Evolutionary conservation across 2,888 invertebrate species (phyloP), one percentile per base, ranked within the genome.

Genomic region (Leptopilina myrica): DNA sequence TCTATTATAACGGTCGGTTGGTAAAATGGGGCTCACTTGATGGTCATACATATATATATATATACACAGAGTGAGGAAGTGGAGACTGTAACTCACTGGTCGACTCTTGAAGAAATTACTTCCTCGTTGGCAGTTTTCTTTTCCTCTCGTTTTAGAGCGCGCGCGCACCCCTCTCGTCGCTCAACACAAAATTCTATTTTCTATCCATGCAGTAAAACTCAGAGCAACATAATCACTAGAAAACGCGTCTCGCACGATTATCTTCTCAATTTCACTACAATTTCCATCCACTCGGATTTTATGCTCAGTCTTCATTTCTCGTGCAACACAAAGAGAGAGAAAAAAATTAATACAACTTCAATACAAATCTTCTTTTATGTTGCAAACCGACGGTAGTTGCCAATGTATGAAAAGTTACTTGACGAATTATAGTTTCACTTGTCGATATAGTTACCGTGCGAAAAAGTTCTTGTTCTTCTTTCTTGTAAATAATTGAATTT

Each of bases 1-100:
- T 73, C 53, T 73, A 73, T 73, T 73, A 73, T 73, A 73, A 73
- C 73, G 73, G 73, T 73, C 53, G 33, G 73, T 49, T 73, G n/a
- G 33, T 56, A 73, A 62, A 73, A 53, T 73, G 56, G 56, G n/a
- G 56, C 33, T 73, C 73, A 56, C 53, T 73, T 73, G 56, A 73
- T 69, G 49, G 69, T 73, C 73, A 56, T 73, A 56, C 14, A 20
- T 43, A 43, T 43, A 43, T 43, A 43, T 43, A 43, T 49, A 49
- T 49, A 49, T 12, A 49, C 11, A 49, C 9, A 49, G 12, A 12
- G 26, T 20, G 49, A 64, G 49, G 46, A 20, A 67, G 67, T 26
- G 20, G 67, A 69, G 67, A 56, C 33, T 33, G 56, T 33, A 56
- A 73, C 62, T 62, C 62, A 62, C 20, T 73, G 73, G 73, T 73